These are phyloP conservation scores for Machimus rusticus DNA, from an alignment of 2,888 invertebrate species.

Conservation along the genomic window DNA sequence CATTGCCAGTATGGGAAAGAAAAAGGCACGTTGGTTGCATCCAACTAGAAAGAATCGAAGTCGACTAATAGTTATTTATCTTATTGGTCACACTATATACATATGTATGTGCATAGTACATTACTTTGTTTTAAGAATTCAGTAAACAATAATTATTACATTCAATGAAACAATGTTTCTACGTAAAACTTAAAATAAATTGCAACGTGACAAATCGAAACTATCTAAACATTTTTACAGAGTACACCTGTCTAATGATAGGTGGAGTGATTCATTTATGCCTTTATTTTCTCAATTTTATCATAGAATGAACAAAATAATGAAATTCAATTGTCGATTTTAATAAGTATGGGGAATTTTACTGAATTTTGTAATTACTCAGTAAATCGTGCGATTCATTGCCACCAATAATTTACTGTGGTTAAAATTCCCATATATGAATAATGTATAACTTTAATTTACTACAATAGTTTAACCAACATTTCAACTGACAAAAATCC, in stretches of 20 bases:
- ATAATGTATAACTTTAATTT: neutral
- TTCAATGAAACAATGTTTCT: neutral
- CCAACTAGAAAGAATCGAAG: neutral
- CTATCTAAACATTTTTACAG: neutral
- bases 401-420: neutral
- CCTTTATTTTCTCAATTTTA: neutral
- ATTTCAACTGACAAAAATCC: neutral
- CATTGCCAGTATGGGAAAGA: neutral
- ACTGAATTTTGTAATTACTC: neutral
- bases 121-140: neutral
- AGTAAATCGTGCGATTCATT: neutral
- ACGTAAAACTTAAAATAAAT: neutral
- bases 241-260: neutral
- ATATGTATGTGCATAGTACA: no score
- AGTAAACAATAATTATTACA: neutral
- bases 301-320: neutral
- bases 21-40: neutral
- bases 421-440: neutral
- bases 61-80: neutral
- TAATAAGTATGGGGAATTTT: neutral
- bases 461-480: neutral
- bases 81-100: neutral
- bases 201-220: neutral
- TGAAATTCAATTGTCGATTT: neutral
- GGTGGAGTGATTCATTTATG: neutral